Evolutionary conservation across 2,888 invertebrate species (phyloP).

Genomic region (Dicycla oo): DNA sequence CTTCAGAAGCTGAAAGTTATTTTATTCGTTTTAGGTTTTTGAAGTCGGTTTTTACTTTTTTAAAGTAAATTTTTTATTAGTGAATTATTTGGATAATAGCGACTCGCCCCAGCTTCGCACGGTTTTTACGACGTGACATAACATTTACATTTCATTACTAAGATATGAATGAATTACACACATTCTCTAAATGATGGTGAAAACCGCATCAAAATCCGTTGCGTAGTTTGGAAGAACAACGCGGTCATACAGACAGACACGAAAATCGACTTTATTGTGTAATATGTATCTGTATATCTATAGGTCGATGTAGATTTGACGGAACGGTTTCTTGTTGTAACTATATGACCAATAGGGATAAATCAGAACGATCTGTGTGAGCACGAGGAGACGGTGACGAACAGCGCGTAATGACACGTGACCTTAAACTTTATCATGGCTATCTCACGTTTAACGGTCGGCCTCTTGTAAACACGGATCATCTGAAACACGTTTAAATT

Average conservation of each 20-base stretch:
- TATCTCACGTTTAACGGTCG: constrained; percentile 54
- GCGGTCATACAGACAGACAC: neutral
- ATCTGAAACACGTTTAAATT: constrained; percentile 52
- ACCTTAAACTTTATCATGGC: constrained; percentile 65
- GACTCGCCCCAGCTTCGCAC: neutral
- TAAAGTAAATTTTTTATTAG: neutral
- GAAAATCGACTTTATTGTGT: neutral
- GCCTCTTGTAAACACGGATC: constrained; percentile 56
- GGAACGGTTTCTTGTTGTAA: neutral
- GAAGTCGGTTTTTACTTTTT: too few relatives aligned
- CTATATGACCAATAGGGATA: constrained; percentile 19
- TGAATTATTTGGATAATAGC: neutral
- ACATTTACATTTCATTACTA: neutral
- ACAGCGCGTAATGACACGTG: constrained; percentile 58
- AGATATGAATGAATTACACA: too few relatives aligned
- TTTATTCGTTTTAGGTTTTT: too few relatives aligned
- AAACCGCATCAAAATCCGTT: neutral
- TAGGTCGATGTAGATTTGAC: neutral
- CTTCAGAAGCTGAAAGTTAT: too few relatives aligned
- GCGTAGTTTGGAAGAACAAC: neutral
- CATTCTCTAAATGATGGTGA: neutral
- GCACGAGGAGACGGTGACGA: constrained; percentile 16
- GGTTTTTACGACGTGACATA: neutral
- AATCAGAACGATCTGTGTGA: constrained; percentile 22
- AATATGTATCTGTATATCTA: too few relatives aligned